Percentiles rank a stretch among this genome's conserved stretches.
Evolutionary conservation across 1,140 invertebrate genomes (phyloP).

Genomic region (Piezodorus guildinii): DNA sequence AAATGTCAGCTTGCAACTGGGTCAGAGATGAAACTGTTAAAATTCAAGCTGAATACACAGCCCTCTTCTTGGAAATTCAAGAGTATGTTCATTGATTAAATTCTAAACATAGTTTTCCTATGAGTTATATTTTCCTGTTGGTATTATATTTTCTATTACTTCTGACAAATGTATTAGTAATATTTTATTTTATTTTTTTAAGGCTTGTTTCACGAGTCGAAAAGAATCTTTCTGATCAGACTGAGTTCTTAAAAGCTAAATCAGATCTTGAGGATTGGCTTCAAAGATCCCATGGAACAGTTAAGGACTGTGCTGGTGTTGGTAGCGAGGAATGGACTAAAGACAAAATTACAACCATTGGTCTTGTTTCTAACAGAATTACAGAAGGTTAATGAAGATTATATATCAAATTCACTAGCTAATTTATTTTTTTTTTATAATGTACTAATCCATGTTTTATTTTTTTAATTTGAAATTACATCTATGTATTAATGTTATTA

Average conservation of each 20-base stretch:
- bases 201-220: slow-evolving; percentile 68
- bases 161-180: neutral
- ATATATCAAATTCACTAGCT: too few relatives aligned
- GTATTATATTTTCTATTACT: too few relatives aligned
- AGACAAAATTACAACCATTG: slow-evolving; percentile 68
- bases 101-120: too few relatives aligned
- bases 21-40: slow-evolving; percentile 76
- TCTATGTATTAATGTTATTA: neutral
- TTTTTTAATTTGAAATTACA: neutral
- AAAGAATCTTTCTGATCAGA: slow-evolving; percentile 78
- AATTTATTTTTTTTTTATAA: too few relatives aligned
- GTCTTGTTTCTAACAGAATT: slow-evolving; percentile 29
- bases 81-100: neutral
- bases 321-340: slow-evolving; percentile 65
- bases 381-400: slow-evolving; percentile 29
- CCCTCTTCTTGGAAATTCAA: slow-evolving; percentile 36
- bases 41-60: slow-evolving; percentile 64
- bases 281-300: slow-evolving; percentile 56
- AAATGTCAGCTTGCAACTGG: slow-evolving; percentile 66
- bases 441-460: neutral
- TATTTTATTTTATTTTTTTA: slow-evolving; percentile 14
- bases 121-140: too few relatives aligned
- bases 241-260: slow-evolving; percentile 75
- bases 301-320: slow-evolving; percentile 69
- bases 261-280: slow-evolving; percentile 72